A percentile compares a stretch with the other conserved stretches of the same genome.
phyloP scores from a whole-genome alignment of 2,888 invertebrate species.

The Julus scanicus region DNA sequence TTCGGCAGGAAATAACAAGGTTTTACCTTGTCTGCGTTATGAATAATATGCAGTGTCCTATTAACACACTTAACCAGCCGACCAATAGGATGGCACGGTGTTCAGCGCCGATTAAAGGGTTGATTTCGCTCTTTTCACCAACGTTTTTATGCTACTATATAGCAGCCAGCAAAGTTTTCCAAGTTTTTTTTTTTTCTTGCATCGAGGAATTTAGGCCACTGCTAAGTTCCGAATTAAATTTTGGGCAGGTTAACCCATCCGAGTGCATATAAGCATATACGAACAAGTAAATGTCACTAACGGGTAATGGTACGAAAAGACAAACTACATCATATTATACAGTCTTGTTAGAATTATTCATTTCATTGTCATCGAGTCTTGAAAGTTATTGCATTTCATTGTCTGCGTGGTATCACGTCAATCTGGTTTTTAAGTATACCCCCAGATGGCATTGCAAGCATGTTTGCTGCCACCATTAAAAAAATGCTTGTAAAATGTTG shows the following conservation, averaged over 20 bases:
- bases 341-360: too few species aligned
- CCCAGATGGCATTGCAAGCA: too few species aligned
- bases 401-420: too few species aligned
- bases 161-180: background rate
- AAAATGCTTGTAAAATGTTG: too few species aligned
- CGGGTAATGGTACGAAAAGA: too few species aligned
- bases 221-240: conserved; percentile 7
- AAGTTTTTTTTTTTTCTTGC: background rate
- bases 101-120: conserved; percentile 32
- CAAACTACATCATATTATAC: too few species aligned
- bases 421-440: too few species aligned
- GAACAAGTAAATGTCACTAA: too few species aligned
- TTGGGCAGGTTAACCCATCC: conserved; percentile 17
- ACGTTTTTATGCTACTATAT: background rate
- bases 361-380: too few species aligned
- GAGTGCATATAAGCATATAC: too few species aligned
- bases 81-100: conserved; percentile 40
- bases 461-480: too few species aligned
- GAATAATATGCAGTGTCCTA: conserved; percentile 55
- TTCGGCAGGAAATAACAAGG: conserved; percentile 48
- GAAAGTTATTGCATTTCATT: too few species aligned
- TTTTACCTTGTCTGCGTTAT: conserved; percentile 41
- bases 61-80: conserved; percentile 52
- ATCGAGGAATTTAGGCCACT: conserved; percentile 30
- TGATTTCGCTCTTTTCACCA: background rate